These are phyloP conservation scores for Ancistrus triradiatus DNA, from an alignment of 2,113 vertebrate species.

Conservation along the genomic window DNA sequence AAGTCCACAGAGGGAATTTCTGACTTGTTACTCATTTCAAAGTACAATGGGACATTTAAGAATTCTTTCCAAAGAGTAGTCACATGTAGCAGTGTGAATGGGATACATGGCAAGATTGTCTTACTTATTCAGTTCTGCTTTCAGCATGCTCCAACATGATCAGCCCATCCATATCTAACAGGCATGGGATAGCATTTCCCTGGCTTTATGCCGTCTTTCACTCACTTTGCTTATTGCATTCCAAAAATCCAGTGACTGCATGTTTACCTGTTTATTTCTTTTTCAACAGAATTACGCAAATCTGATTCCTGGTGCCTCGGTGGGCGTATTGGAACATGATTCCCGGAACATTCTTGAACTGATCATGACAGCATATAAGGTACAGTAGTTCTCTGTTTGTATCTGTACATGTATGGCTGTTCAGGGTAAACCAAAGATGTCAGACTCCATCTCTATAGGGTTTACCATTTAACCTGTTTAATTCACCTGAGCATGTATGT, in stretches of 20 bases:
- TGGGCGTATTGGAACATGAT: slow-evolving; percentile 79
- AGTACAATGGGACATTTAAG: neutral
- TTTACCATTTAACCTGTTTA: no score
- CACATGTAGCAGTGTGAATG: slow-evolving; percentile 32
- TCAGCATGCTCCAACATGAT: slow-evolving; percentile 55
- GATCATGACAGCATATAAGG: slow-evolving; percentile 92
- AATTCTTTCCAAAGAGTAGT: slow-evolving; percentile 2
- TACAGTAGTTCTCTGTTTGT: no score
- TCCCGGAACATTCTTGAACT: slow-evolving; percentile 90
- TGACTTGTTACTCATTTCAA: slow-evolving; percentile 11
- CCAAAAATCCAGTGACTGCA: neutral
- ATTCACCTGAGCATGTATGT: no score
- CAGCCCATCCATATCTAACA: slow-evolving; percentile 18
- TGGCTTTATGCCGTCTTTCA: slow-evolving; percentile 13
- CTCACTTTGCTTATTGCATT: neutral
- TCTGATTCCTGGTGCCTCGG: slow-evolving; percentile 93
- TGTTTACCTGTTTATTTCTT: slow-evolving; percentile 9
- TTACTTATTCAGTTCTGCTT: slow-evolving; percentile 31
- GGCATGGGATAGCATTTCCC: slow-evolving; percentile 10
- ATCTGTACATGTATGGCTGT: no score
- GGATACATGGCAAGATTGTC: slow-evolving; percentile 44
- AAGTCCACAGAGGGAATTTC: neutral
- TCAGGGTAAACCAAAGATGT: no score
- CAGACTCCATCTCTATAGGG: no score
- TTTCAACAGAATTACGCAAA: slow-evolving; percentile 84